Evolutionary conservation across 1,140 invertebrate species (phyloP), one percentile per base, ranked within the genome.

Genomic region (Drosophila elegans): DNA sequence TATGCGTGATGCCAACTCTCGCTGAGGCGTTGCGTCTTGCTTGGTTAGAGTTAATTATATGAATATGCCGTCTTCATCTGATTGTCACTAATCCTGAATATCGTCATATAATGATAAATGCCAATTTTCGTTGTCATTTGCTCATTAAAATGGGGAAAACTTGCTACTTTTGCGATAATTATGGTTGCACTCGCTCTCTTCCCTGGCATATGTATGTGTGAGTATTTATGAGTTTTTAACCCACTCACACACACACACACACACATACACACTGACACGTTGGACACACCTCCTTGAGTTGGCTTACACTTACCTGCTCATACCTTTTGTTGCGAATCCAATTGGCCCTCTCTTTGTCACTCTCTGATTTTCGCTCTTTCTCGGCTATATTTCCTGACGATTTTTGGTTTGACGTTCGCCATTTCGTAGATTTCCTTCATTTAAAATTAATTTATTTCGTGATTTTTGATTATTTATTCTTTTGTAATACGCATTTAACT

Each of bases 41-140:
- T 84, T 91, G 85, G 90, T 91, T 91, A 90, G 82, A 88, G 62
- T 90, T 91, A 91, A 91, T 91, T 91, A 91, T 85, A 82, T 72
- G 72, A 80, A 86, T 6, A 79, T 80, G 84, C 86, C 78, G 85
- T 90, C 85, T 90, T 90, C 78, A 90, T 90, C 73, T 75, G 67
- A 78, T 90, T 85, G 78, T 85, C 86, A 81, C 81, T 81, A 90
- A 84, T 84, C 74, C 88, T 72, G 63, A 81, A 90, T 78, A 81
- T 85, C 61, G 71, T 85, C 68, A 52, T 90, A 85, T 90, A 90
- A 90, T 81, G 72, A 57, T 69, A 56, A 78, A 72, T 82, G 86
- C 86, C 86, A 90, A 90, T 90, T 90, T 76, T 60, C 61, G 75
- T 86, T 77, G 86, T 90, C 81, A 69, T 89, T 81, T 60, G 56